Evolutionary conservation across 2,888 invertebrate genomes (phyloP).

Genomic region (Athrips mouffetella): DNA sequence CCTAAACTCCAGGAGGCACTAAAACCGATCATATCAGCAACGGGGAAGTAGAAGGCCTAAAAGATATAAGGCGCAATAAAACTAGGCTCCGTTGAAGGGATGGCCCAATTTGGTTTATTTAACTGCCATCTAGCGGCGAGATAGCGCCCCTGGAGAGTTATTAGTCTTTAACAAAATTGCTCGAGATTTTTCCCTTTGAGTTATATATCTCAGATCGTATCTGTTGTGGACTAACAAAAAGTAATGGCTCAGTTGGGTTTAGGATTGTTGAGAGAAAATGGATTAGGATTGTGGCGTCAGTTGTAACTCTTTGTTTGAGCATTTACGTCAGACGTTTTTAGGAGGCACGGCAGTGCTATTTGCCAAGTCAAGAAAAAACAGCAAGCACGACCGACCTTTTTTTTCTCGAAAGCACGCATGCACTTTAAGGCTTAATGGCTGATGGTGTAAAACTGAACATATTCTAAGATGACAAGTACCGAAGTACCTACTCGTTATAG

Average conservation of each 20-base stretch:
- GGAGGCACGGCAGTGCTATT: too few relatives aligned
- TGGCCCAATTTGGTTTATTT: constrained; percentile 68
- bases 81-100: constrained; percentile 47
- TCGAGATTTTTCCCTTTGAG: constrained; percentile 52
- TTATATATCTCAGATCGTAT: constrained; percentile 42
- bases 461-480: too few relatives aligned
- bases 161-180: constrained; percentile 58
- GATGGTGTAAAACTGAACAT: too few relatives aligned
- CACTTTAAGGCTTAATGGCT: too few relatives aligned
- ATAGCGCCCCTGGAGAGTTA: constrained; percentile 56
- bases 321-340: too few relatives aligned
- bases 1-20: too few relatives aligned
- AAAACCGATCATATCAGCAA: constrained; percentile 43
- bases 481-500: too few relatives aligned
- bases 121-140: constrained; percentile 58
- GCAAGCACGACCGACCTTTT: too few relatives aligned
- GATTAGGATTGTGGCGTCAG: too few relatives aligned
- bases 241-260: constrained; percentile 15
- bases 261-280: neutral
- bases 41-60: constrained; percentile 41
- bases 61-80: constrained; percentile 57
- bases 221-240: constrained; percentile 22
- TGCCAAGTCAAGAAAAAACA: too few relatives aligned
- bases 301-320: too few relatives aligned
- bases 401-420: too few relatives aligned